Conservation (phyloP, 2,797 vertebrate genomes). For the Mormyrus hasselquistii region DNA sequence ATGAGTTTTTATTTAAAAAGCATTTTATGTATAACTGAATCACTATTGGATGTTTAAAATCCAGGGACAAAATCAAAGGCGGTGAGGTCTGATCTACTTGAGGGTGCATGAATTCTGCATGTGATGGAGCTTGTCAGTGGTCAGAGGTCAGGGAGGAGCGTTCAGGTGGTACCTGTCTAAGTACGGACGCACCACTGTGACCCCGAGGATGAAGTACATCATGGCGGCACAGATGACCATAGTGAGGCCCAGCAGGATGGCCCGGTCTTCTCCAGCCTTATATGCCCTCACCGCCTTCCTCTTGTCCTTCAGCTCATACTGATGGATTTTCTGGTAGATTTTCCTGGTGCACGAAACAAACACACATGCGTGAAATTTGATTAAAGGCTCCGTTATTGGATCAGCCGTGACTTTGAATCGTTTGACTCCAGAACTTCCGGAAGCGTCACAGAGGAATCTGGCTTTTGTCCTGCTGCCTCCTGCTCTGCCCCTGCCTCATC, state of each 20-base stretch:
- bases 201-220: slow-evolving; percentile 93
- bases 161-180: slow-evolving; percentile 75
- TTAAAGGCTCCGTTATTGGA: background rate
- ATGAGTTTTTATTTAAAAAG: background rate
- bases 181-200: slow-evolving; percentile 81
- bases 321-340: slow-evolving; percentile 88
- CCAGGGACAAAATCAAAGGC: background rate
- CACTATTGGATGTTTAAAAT: background rate
- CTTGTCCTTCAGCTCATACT: slow-evolving; percentile 86
- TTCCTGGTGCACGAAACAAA: slow-evolving; percentile 58
- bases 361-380: background rate
- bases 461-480: background rate
- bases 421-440: background rate
- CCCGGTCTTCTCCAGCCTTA: slow-evolving; percentile 87
- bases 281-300: slow-evolving; percentile 87
- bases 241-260: slow-evolving; percentile 82
- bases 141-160: background rate
- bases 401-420: background rate
- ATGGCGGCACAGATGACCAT: slow-evolving; percentile 91
- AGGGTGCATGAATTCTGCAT: background rate
- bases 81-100: background rate
- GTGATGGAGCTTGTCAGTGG: background rate
- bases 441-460: background rate
- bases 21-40: background rate
- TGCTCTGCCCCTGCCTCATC: background rate